A percentile compares a stretch with the other conserved stretches of the same genome.
These are phyloP conservation scores for Calephelis virginiensis DNA, from an alignment of 1,140 invertebrate genomes.

Conservation along the genomic window DNA sequence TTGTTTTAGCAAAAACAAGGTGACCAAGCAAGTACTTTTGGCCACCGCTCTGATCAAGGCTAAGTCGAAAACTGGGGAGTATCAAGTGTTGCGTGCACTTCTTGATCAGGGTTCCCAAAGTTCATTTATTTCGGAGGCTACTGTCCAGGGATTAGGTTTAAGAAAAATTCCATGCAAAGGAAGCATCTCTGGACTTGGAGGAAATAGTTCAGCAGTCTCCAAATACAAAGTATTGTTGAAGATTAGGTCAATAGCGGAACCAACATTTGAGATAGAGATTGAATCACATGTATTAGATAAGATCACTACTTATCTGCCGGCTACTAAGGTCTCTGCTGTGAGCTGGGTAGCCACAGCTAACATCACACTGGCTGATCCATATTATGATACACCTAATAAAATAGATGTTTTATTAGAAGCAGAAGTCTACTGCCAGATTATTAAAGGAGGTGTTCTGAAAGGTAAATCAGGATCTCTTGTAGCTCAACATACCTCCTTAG, in stretches of 20 bases:
- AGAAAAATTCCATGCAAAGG: neutral
- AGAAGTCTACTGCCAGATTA: conserved; percentile 1
- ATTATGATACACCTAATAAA: conserved; percentile 7
- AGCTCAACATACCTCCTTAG: neutral
- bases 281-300: neutral
- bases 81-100: neutral
- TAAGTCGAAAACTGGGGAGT: neutral
- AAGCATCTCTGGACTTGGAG: neutral
- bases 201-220: neutral
- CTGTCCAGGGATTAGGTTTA: neutral
- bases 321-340: neutral
- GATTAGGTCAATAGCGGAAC: neutral
- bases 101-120: neutral
- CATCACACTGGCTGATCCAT: neutral
- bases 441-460: neutral
- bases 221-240: neutral
- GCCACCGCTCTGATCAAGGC: neutral
- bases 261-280: neutral
- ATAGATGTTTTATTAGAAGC: conserved; percentile 6
- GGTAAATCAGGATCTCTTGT: neutral
- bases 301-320: conserved; percentile 1
- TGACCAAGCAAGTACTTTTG: neutral
- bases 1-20: conserved; percentile 2
- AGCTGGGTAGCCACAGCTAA: neutral
- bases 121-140: neutral